phyloP scores from a whole-genome alignment of 2,797 vertebrate genomes.

The Streptopelia turtur region DNA sequence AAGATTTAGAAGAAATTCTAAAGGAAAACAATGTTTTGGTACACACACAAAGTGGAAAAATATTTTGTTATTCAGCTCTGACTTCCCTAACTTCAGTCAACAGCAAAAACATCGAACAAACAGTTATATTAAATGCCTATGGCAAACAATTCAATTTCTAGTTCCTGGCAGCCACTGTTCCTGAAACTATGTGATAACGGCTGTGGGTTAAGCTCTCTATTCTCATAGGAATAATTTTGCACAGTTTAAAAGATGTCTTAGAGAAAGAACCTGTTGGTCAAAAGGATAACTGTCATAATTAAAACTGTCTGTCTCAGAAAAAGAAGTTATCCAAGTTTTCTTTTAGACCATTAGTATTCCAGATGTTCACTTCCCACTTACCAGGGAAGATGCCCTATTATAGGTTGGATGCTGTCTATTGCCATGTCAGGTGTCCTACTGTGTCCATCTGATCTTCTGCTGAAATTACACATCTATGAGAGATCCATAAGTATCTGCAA shows the following conservation, averaged over 20 bases:
- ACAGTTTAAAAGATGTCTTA: slow-evolving; percentile 10
- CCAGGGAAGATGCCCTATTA: background rate
- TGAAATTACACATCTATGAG: background rate
- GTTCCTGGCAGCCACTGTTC: slow-evolving; percentile 49
- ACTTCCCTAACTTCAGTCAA: slow-evolving; percentile 37
- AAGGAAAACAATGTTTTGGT: background rate
- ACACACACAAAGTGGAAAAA: background rate
- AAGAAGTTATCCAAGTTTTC: background rate
- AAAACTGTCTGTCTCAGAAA: slow-evolving; percentile 30
- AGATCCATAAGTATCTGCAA: background rate
- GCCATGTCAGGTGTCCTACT: background rate
- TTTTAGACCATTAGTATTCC: background rate
- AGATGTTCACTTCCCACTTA: background rate
- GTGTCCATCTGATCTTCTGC: background rate
- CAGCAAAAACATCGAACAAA: slow-evolving; percentile 57
- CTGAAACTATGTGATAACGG: slow-evolving; percentile 57
- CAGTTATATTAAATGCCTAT: slow-evolving; percentile 50
- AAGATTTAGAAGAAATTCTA: slow-evolving; percentile 15
- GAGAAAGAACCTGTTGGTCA: slow-evolving; percentile 9
- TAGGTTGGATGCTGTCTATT: background rate
- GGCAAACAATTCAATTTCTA: slow-evolving; percentile 62
- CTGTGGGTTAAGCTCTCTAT: slow-evolving; percentile 43
- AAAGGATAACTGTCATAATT: slow-evolving; percentile 43
- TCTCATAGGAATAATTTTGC: slow-evolving; percentile 47
- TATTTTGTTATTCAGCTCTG: slow-evolving; percentile 29